phyloP scores from a whole-genome alignment of 2,113 vertebrate genomes.

The Platycercus adscitus region DNA sequence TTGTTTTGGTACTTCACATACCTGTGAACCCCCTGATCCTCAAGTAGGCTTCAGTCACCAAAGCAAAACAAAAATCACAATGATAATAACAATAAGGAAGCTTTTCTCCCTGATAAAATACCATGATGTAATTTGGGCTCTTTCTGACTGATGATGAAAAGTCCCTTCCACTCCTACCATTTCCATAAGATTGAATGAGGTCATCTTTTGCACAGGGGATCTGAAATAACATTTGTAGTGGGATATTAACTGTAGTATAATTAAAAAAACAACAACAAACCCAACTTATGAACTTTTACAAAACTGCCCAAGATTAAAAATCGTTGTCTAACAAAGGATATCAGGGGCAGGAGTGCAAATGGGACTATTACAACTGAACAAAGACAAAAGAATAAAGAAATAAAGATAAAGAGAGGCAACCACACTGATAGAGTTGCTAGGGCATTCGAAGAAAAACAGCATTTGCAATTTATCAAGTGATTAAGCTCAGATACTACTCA shows the following conservation, averaged over 20 bases:
- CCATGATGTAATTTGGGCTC: not conserved
- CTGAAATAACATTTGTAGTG: not conserved
- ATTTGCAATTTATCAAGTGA: not conserved
- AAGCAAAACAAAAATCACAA: not conserved
- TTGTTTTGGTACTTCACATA: not conserved
- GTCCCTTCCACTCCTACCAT: not conserved
- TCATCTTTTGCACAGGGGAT: not conserved
- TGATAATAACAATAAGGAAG: not conserved
- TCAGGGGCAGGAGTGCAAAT: not conserved
- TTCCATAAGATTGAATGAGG: not conserved
- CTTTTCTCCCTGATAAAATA: not conserved
- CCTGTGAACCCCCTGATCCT: not conserved
- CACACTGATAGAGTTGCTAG: not conserved
- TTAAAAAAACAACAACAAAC: not conserved
- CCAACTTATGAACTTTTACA: not conserved
- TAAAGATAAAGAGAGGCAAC: slow-evolving; percentile 1
- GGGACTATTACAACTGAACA: not conserved
- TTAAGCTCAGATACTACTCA: not conserved
- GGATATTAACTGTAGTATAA: not conserved
- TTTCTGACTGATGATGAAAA: not conserved
- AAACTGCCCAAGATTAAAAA: not conserved
- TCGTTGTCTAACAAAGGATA: not conserved
- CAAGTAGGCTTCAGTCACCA: not conserved
- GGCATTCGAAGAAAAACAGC: not conserved
- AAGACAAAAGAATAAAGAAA: slow-evolving; percentile 5